phyloP scores from a whole-genome alignment of 2,113 vertebrate genomes.

The Pardalotus punctatus region DNA sequence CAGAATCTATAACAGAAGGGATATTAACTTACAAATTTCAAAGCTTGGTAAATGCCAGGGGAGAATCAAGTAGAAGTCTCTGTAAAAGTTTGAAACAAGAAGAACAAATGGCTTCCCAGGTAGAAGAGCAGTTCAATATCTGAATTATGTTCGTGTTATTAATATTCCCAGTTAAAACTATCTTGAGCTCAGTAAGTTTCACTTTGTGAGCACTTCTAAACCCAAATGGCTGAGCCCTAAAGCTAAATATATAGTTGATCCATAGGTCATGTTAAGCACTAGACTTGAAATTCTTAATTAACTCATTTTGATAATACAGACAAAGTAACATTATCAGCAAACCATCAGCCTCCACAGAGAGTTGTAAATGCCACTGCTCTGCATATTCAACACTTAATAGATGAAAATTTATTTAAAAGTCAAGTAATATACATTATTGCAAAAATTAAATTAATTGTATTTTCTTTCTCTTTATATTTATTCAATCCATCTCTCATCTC shows the following conservation, averaged over 20 bases:
- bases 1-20: background rate
- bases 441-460: background rate
- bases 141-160: background rate
- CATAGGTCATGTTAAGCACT: background rate
- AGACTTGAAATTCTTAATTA: constrained; percentile 34
- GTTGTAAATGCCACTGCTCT: background rate
- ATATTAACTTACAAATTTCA: background rate
- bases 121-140: background rate
- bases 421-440: background rate
- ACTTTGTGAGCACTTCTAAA: background rate
- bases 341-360: background rate
- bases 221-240: background rate
- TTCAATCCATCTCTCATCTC: background rate
- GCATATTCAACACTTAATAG: background rate
- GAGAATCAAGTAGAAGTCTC: background rate
- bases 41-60: background rate
- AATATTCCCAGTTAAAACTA: background rate
- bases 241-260: background rate
- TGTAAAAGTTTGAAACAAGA: background rate
- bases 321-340: constrained; percentile 4
- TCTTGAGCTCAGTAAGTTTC: background rate
- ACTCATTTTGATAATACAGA: constrained; percentile 25
- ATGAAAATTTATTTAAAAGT: background rate
- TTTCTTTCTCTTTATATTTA: background rate
- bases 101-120: background rate